Evolutionary conservation across 2,113 vertebrate genomes (phyloP).

Genomic region (Podocnemis expansa): DNA sequence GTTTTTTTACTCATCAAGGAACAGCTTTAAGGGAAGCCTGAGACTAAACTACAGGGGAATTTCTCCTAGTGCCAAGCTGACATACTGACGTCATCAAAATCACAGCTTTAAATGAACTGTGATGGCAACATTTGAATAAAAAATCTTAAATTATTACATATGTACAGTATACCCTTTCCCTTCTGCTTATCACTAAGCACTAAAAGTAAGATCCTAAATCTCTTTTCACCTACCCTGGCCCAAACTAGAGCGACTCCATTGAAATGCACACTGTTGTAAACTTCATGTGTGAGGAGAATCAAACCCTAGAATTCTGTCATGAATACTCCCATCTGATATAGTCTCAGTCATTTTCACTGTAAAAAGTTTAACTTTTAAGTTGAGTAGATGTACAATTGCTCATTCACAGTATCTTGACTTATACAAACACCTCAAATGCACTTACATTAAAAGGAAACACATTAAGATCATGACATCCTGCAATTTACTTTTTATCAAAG

Average conservation of each 20-base stretch:
- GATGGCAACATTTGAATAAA: not conserved
- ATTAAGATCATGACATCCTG: not conserved
- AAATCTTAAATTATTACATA: not conserved
- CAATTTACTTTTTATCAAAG: not conserved
- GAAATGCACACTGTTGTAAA: not conserved
- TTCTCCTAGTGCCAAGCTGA: not conserved
- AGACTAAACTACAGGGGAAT: not conserved
- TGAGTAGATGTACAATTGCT: not conserved
- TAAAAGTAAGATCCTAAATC: not conserved
- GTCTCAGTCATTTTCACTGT: not conserved
- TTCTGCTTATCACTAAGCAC: not conserved
- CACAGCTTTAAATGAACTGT: not conserved
- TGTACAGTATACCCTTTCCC: not conserved
- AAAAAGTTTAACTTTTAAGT: not conserved
- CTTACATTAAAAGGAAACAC: slow-evolving; percentile 34
- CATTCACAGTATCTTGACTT: not conserved
- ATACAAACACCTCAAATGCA: not conserved
- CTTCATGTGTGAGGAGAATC: not conserved
- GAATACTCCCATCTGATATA: not conserved
- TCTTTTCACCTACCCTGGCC: not conserved
- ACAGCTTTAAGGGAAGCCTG: not conserved
- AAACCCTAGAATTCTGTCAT: not conserved
- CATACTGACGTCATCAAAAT: not conserved
- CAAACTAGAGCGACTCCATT: not conserved
- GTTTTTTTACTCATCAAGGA: not conserved